Conservation (phyloP, 2,113 vertebrate genomes). For the Cercocebus atys region DNA sequence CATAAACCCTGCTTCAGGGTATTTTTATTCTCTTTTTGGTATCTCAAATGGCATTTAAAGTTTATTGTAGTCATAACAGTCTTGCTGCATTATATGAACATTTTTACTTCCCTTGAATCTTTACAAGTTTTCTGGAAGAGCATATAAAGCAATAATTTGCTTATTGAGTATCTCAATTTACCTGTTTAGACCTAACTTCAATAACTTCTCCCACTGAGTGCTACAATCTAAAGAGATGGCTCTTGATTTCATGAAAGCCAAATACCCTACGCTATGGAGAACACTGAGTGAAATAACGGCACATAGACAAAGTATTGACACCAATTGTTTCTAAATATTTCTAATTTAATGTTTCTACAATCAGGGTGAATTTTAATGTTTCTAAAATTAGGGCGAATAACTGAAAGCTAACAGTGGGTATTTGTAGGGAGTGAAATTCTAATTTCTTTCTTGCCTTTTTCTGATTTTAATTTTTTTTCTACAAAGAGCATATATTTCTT, state of each 20-base stretch:
- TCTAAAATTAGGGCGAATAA: slow-evolving; percentile 13
- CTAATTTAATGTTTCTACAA: slow-evolving; percentile 13
- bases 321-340: background rate
- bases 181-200: background rate
- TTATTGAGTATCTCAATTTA: background rate
- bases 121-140: slow-evolving; percentile 6
- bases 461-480: background rate
- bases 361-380: slow-evolving; percentile 2
- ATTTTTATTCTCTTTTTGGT: background rate
- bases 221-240: background rate
- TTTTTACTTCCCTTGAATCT: slow-evolving; percentile 8
- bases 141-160: slow-evolving; percentile 1
- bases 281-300: background rate
- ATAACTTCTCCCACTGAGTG: background rate
- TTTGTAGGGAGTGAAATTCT: background rate
- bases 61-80: background rate
- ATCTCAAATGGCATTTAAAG: slow-evolving; percentile 8
- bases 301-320: background rate
- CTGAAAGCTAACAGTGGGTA: background rate
- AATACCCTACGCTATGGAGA: background rate
- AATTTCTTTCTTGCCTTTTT: background rate
- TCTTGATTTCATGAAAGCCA: background rate
- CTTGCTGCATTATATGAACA: background rate
- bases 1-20: background rate
- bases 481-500: background rate